Conservation (phyloP, 2,888 invertebrate genomes). For the Netelia inedita region DNA sequence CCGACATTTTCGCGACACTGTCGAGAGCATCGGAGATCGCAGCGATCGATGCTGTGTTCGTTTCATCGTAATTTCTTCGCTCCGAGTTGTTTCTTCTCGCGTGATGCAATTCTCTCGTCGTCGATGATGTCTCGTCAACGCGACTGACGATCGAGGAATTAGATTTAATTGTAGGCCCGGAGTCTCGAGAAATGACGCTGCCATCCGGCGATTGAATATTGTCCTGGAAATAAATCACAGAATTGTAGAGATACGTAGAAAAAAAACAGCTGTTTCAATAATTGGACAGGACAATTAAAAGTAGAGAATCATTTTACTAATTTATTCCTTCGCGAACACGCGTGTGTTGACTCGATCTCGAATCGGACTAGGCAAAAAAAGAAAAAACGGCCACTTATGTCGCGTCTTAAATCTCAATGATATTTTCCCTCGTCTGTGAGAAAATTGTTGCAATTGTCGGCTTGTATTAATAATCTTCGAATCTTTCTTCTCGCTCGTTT, state of each 20-base stretch:
- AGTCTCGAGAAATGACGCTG: conserved; percentile 75
- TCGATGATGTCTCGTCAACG: conserved; percentile 48
- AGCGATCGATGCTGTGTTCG: conserved; percentile 62
- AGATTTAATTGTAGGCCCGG: conserved; percentile 58
- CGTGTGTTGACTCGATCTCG: too few species aligned
- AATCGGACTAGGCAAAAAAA: too few species aligned
- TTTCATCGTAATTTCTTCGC: conserved; percentile 38
- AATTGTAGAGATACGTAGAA: conserved; percentile 1
- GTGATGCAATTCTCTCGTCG: conserved; percentile 36
- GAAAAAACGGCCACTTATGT: not conserved
- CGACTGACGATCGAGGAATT: conserved; percentile 56
- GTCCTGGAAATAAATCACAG: conserved; percentile 74
- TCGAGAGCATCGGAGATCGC: conserved; percentile 62
- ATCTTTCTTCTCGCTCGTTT: not conserved
- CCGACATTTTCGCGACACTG: conserved; percentile 58
- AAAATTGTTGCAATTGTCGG: conserved; percentile 31
- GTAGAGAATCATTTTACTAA: too few species aligned
- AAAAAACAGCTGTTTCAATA: not conserved
- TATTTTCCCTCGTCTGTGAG: not conserved
- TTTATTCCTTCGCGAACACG: too few species aligned
- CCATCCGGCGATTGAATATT: conserved; percentile 76
- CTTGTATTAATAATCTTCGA: conserved; percentile 51
- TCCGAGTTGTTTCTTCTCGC: conserved; percentile 21
- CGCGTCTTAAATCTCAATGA: not conserved
- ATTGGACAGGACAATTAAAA: too few species aligned